phyloP scores from a whole-genome alignment of 1,140 invertebrate species.

The Drosophila pseudoananassae region DNA sequence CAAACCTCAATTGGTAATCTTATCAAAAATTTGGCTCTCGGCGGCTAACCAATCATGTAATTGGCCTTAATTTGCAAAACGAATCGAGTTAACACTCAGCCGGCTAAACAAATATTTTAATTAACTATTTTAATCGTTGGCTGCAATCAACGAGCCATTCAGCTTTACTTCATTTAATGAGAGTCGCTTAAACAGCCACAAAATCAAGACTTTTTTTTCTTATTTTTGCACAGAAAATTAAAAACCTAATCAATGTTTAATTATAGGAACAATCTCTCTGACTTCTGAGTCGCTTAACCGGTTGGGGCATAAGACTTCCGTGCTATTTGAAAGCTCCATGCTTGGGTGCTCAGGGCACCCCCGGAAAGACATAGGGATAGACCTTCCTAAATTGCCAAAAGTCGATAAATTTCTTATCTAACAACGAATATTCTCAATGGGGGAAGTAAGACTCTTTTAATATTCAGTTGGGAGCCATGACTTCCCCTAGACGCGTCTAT shows the following conservation, averaged over 20 bases:
- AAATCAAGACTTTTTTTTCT: conserved; percentile 20
- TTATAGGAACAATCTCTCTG: conserved; percentile 22
- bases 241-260: conserved; percentile 23
- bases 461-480: conserved; percentile 35
- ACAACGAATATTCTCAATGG: neutral
- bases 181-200: conserved; percentile 13
- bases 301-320: conserved; percentile 14
- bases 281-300: neutral
- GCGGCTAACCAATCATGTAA: conserved; percentile 40
- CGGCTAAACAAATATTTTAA: conserved; percentile 36
- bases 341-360: conserved; percentile 16
- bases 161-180: conserved; percentile 6
- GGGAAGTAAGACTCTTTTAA: neutral
- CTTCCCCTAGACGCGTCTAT: conserved; percentile 27
- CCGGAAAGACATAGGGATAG: conserved; percentile 10
- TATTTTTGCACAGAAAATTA: conserved; percentile 6
- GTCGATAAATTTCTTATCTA: conserved; percentile 43
- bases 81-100: conserved; percentile 37
- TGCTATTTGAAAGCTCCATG: neutral
- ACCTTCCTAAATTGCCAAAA: conserved; percentile 2
- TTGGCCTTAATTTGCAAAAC: conserved; percentile 41
- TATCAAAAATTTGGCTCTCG: conserved; percentile 24
- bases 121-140: conserved; percentile 22
- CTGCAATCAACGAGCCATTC: conserved; percentile 21
- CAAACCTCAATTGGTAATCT: conserved; percentile 27